These are phyloP conservation scores for Pseudorhiza aurosa DNA, from an alignment of 30 jellyfish, hydroid and myxozoan genomes.

Conservation along the genomic window DNA sequence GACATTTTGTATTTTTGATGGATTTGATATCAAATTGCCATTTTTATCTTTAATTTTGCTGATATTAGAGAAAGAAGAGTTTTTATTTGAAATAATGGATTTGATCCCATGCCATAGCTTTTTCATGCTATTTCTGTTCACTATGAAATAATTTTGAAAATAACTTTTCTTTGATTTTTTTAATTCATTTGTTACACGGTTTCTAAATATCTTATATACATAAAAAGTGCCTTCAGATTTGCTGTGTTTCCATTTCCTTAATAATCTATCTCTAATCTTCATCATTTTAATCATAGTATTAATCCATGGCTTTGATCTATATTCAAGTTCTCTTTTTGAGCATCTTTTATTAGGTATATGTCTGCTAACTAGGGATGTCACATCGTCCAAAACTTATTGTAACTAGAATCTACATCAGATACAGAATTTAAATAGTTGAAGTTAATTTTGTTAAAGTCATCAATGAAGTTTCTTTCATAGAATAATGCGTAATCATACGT, in stretches of 20 bases:
- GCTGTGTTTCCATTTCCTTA: conserved; percentile 6
- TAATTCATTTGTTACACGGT: conserved; percentile 6
- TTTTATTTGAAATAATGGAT: neutral
- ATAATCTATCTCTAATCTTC: conserved; percentile 7
- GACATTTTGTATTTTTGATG: neutral
- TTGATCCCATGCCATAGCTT: conserved; percentile 6
- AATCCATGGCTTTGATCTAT: neutral
- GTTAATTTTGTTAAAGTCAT: conserved; percentile 13
- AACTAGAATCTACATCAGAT: conserved; percentile 16
- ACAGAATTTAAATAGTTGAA: conserved; percentile 2
- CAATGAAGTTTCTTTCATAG: conserved; percentile 11
- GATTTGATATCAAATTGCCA: neutral
- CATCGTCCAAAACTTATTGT: neutral
- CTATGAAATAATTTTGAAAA: neutral
- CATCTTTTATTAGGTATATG: conserved; percentile 13
- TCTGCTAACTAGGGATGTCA: conserved; percentile 15
- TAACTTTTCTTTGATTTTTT: neutral
- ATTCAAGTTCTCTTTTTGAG: conserved; percentile 26
- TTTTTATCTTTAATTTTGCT: conserved; percentile 27
- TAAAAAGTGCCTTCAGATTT: conserved; percentile 2
- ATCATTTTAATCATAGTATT: conserved; percentile 3
- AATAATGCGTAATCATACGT: conserved; percentile 7
- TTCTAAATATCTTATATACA: neutral
- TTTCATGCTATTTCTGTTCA: conserved; percentile 8
- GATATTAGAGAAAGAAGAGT: neutral